Percentiles rank a stretch among this genome's conserved stretches.
Evolutionary conservation across 2,113 vertebrate species (phyloP).

Genomic region (Eretmochelys imbricata): DNA sequence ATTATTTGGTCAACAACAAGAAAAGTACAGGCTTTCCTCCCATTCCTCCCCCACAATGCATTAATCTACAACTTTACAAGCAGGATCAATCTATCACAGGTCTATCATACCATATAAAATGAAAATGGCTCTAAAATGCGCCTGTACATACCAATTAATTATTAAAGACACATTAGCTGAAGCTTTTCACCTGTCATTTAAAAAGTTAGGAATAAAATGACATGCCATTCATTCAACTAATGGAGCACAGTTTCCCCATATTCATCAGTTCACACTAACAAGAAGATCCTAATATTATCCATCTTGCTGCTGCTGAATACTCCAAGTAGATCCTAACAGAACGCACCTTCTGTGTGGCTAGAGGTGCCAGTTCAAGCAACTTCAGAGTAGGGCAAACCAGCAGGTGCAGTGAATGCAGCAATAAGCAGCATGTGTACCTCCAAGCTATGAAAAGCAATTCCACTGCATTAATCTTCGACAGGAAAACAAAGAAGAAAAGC

Average conservation of each 20-base stretch:
- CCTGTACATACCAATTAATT: conserved; percentile 70
- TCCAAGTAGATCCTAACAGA: neutral
- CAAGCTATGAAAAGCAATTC: neutral
- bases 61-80: conserved; percentile 65
- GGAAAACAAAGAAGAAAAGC: conserved; percentile 16
- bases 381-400: neutral
- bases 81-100: conserved; percentile 72
- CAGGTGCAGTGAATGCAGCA: neutral
- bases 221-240: neutral
- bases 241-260: neutral
- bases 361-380: neutral
- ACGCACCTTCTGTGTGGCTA: neutral
- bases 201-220: conserved; percentile 36
- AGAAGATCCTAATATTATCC: neutral
- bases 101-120: conserved; percentile 69
- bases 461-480: conserved; percentile 32
- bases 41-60: neutral
- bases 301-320: neutral
- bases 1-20: conserved; percentile 55
- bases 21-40: conserved; percentile 58
- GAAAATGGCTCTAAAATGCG: conserved; percentile 69
- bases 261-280: neutral
- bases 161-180: conserved; percentile 71
- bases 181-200: conserved; percentile 68
- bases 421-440: conserved; percentile 29